Base-by-base conservation (phyloP, 2,888 invertebrate species). In the Ornithoptera priamus region DNA sequence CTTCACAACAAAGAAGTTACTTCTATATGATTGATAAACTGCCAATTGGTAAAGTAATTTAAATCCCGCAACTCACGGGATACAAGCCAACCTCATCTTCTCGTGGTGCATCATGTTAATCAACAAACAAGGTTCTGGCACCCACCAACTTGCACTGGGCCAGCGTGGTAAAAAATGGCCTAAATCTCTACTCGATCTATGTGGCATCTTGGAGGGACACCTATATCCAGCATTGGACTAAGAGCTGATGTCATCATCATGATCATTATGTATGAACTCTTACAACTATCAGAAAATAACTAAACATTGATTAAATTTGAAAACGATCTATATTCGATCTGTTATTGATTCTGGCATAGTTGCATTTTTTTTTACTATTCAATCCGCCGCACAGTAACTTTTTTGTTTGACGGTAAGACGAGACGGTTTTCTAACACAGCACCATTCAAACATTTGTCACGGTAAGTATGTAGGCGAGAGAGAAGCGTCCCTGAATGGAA, bases 371-470 rank as follows among this genome's bases (percentile, higher is more conserved):
- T 70, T 72, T 39, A 66, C 58, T 62, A 62, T 50, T 17, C 12
- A 66, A 70, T 70, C 66, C 53, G 66, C 63, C 53, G 39, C 58
- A 50, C 66, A 36, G 50, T 59, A 62, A 39, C 57, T 66, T 70
- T 67, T 70, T 66, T 66, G 62, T 67, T 59, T 18, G n/a, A 65
- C 58, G 59, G 8, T 20, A n/a, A 62, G 65, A 60, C 56, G n/a
- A 18, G 12, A 22, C 73, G 75, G 77, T 80, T 80, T 81, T 82
- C 75, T 75, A 65, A 56, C 50, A 76, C 76, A 74, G 65, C 69
- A 72, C 75, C 72, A 77, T 81, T 81, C 77, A 78, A 72, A 75
- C 75, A 85, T 88, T 86, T 80, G 85, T 84, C 79, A 82, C 82
- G 81, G 78, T 74, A 69, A 75, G 76, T 59, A 66, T 66, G 66